Conservation (phyloP, 2,888 invertebrate genomes). For the Cryptophagus acutangulus region DNA sequence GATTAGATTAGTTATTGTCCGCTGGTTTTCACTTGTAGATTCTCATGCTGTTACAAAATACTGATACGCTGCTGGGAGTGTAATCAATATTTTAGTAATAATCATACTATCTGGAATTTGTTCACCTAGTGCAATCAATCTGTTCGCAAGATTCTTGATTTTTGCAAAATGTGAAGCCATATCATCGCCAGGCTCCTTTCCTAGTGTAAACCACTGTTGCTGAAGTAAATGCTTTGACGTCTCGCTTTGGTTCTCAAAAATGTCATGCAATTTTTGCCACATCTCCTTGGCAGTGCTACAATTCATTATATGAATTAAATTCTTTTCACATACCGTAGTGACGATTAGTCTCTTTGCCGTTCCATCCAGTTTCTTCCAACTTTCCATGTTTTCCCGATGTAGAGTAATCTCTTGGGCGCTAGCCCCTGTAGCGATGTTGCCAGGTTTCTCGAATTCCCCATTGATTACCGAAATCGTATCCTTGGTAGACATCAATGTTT, state of each 20-base stretch:
- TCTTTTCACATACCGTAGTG: slow-evolving; percentile 21
- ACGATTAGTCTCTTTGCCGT: slow-evolving; percentile 24
- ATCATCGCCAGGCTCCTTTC: slow-evolving; percentile 14
- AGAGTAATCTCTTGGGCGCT: too few species aligned
- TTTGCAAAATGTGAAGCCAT: slow-evolving; percentile 19
- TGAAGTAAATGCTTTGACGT: slow-evolving; percentile 20
- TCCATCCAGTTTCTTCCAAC: slow-evolving; percentile 21
- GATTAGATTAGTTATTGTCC: slow-evolving; percentile 10
- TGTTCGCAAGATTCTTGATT: slow-evolving; percentile 20
- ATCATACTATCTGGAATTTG: slow-evolving; percentile 22
- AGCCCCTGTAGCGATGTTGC: slow-evolving; percentile 5
- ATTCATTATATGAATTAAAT: slow-evolving; percentile 19
- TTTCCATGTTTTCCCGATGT: too few species aligned
- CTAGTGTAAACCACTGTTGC: slow-evolving; percentile 26
- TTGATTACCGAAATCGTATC: slow-evolving; percentile 16
- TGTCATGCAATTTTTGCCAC: slow-evolving; percentile 24
- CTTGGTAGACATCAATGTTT: slow-evolving; percentile 17
- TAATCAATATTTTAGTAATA: slow-evolving; percentile 19
- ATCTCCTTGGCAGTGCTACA: slow-evolving; percentile 20
- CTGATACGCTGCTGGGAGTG: slow-evolving; percentile 10
- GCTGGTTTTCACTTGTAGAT: slow-evolving; percentile 5
- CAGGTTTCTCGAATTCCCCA: slow-evolving; percentile 11
- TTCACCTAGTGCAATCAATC: slow-evolving; percentile 23
- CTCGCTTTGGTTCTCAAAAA: slow-evolving; percentile 24
- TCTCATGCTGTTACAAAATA: slow-evolving; percentile 17